Evolutionary conservation across 2,888 invertebrate genomes (phyloP).

Genomic region (Caenorhabditis sinica): DNA sequence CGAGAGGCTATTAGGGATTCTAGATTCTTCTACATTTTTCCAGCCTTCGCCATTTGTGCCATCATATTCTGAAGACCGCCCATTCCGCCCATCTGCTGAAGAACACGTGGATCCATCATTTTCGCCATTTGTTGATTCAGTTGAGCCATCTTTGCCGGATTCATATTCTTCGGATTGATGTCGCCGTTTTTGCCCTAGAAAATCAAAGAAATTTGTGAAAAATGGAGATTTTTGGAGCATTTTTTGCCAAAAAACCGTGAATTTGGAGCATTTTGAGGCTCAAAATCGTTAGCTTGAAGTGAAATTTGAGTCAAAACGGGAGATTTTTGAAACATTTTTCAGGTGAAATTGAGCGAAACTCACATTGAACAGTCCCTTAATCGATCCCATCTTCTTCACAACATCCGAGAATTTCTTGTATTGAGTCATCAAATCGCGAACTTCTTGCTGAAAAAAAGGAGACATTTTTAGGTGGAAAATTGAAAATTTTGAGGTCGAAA

Average conservation of each 20-base stretch:
- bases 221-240: not conserved
- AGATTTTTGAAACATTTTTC: not conserved
- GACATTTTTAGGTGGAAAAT: not conserved
- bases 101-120: conserved; percentile 97
- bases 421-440: conserved; percentile 96
- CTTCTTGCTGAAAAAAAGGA: conserved; percentile 84
- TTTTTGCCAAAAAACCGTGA: not conserved
- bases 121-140: conserved; percentile 91
- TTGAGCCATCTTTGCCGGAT: conserved; percentile 98
- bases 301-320: not conserved
- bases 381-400: conserved; percentile 99
- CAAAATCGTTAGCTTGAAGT: not conserved
- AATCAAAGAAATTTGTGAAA: not conserved
- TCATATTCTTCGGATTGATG: conserved; percentile 96
- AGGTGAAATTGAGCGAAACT: conserved; percentile 14
- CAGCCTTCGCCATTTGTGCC: conserved; percentile 90
- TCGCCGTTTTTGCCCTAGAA: conserved; percentile 89
- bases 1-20: not conserved
- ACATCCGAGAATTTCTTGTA: conserved; percentile 99
- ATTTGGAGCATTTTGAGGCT: not conserved
- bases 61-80: conserved; percentile 93
- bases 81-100: conserved; percentile 93
- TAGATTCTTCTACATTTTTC: conserved; percentile 57
- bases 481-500: not conserved
- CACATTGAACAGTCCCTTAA: conserved; percentile 95